A percentile compares a stretch with the other conserved stretches of the same genome.
These are phyloP conservation scores for fruit fly (Drosophila melanogaster) DNA, from an alignment of 1,140 invertebrate genomes.

Conservation along the genomic window Release_6_plus_ISO1_MT NT_033777.3:8639501-8640000, in stretches of 20 bases:
- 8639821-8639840: neutral
- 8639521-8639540: no score
- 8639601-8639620: slow-evolving; percentile 21
- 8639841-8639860: slow-evolving; percentile 22
- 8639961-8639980: slow-evolving; percentile 72
- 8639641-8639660: slow-evolving; percentile 15
- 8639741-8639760: slow-evolving; percentile 36
- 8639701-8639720: slow-evolving; percentile 14
- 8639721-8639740: slow-evolving; percentile 58
- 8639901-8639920: slow-evolving; percentile 10
- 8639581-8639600: neutral
- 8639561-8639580: slow-evolving; percentile 3
- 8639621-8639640: slow-evolving; percentile 31
- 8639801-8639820: slow-evolving; percentile 63
- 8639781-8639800: slow-evolving; percentile 74
- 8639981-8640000: slow-evolving; percentile 65
- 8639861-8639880: slow-evolving; percentile 35
- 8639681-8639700: slow-evolving; percentile 17
- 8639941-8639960: slow-evolving; percentile 57
- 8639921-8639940: slow-evolving; percentile 20
- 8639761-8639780: slow-evolving; percentile 62
- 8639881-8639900: slow-evolving; percentile 22
- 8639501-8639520: no score
- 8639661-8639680: slow-evolving; percentile 8
- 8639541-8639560: neutral